These are phyloP conservation scores for Neoniphon sammara DNA, from an alignment of 2,797 vertebrate genomes.

Conservation along the genomic window DNA sequence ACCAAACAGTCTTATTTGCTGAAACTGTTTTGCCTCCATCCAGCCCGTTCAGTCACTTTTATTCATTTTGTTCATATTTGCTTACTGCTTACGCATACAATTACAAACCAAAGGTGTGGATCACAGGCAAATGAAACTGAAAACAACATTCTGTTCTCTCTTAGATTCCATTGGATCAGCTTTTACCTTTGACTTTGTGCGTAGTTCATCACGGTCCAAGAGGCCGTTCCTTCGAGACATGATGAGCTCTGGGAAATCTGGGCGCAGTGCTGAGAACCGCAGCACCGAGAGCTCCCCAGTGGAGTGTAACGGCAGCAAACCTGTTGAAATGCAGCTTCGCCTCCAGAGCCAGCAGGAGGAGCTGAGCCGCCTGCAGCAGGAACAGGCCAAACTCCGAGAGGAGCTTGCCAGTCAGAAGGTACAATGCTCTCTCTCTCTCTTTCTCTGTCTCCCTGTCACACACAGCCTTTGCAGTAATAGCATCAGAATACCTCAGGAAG, in stretches of 20 bases:
- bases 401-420: conserved; percentile 94
- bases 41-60: neutral
- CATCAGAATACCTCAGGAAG: too few relatives aligned
- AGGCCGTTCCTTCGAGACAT: conserved; percentile 85
- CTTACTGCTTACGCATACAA: neutral
- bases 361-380: conserved; percentile 80
- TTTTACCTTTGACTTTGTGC: conserved; percentile 91
- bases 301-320: conserved; percentile 82
- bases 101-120: neutral
- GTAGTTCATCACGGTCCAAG: conserved; percentile 82
- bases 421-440: conserved; percentile 19
- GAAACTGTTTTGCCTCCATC: neutral
- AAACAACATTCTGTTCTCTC: conserved; percentile 5
- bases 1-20: neutral
- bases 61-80: neutral
- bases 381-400: conserved; percentile 86
- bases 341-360: conserved; percentile 92
- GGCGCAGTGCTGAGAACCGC: conserved; percentile 65
- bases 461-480: too few relatives aligned
- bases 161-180: conserved; percentile 86
- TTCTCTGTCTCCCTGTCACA: too few relatives aligned
- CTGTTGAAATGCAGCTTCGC: conserved; percentile 84
- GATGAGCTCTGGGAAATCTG: conserved; percentile 79
- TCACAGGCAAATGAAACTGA: neutral
- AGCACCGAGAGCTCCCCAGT: conserved; percentile 76